Conservation (phyloP, 2,113 vertebrate species). For the Acanthisitta chloris region DNA sequence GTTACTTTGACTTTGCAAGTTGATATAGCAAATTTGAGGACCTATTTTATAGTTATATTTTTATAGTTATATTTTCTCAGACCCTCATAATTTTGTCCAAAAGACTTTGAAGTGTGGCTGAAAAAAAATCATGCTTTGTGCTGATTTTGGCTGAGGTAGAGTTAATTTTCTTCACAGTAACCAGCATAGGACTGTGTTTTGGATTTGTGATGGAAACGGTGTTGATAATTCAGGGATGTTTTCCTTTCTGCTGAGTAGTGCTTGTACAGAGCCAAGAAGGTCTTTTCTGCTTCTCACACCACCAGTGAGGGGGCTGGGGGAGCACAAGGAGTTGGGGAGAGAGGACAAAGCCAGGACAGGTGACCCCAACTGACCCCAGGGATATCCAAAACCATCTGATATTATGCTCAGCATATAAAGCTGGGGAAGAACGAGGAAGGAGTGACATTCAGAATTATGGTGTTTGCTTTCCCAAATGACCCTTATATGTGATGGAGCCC, state of each 20-base stretch:
- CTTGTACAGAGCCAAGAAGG: neutral
- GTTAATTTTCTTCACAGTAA: neutral
- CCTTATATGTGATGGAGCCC: fast-evolving
- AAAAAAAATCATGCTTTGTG: neutral
- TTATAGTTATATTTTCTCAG: neutral
- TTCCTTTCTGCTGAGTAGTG: neutral
- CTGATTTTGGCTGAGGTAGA: neutral
- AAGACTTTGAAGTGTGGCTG: neutral
- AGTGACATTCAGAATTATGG: neutral
- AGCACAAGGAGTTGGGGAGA: neutral
- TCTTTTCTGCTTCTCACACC: neutral
- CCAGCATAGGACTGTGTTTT: neutral
- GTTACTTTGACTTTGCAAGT: neutral
- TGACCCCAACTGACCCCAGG: neutral
- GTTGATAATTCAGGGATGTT: neutral
- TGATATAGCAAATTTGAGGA: neutral
- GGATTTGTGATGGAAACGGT: neutral
- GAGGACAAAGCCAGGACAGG: neutral
- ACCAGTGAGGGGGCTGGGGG: neutral
- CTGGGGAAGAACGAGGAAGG: neutral
- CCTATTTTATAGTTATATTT: neutral
- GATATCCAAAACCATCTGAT: neutral
- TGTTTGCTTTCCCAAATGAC: neutral
- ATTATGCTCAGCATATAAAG: neutral
- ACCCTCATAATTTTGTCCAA: neutral